Base-by-base conservation (phyloP, 1,140 invertebrate species). In the Eupeodes corollae region DNA sequence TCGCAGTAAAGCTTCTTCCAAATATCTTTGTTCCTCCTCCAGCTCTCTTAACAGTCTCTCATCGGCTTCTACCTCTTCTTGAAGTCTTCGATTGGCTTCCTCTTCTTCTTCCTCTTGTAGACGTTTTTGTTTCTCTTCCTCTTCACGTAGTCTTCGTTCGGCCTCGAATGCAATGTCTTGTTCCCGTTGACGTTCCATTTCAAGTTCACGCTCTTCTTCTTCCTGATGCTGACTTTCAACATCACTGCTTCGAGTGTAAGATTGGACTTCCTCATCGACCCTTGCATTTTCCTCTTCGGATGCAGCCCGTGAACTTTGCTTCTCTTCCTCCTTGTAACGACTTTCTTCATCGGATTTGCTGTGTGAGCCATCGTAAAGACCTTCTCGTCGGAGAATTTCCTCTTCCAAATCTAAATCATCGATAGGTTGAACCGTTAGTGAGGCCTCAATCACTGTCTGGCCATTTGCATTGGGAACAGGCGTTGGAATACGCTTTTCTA, bases 401-500 rank as follows among this genome's bases (percentile, higher is more conserved):
- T 63, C 61, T n/a, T 54, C 53, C 21, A 67, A 42, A 48, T 67
- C 58, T 2, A 61, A 55, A 8, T 63, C 61, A 53, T 69, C 68
- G 9, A 70, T 65, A n/a, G 69, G 69, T n/a, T 59, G 56, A 16
- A 78, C 75, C 14, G 73, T 76, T n/a, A 78, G 57, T 5, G 74
- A 71, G 3, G 76, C 76, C 61, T 74, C 73, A 16, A 71, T 70
- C 51, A 78, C 61, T 31, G 73, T 70, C 57, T 67, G 70, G 45
- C 74, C 69, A 15, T 58, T 62, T 14, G 56, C 55, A 38, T 71
- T 74, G 50, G 73, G 63, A 6, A 73, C 74, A 9, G 62, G 73
- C n/a, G 75, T 77, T 52, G 73, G 68, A 2, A 75, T 74, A 5
- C 74, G 66, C 55, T 71, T 67, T 56, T 79, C 75, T 6, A 78